Conservation (phyloP, 2,888 invertebrate species). For the Pilophorus perplexus region DNA sequence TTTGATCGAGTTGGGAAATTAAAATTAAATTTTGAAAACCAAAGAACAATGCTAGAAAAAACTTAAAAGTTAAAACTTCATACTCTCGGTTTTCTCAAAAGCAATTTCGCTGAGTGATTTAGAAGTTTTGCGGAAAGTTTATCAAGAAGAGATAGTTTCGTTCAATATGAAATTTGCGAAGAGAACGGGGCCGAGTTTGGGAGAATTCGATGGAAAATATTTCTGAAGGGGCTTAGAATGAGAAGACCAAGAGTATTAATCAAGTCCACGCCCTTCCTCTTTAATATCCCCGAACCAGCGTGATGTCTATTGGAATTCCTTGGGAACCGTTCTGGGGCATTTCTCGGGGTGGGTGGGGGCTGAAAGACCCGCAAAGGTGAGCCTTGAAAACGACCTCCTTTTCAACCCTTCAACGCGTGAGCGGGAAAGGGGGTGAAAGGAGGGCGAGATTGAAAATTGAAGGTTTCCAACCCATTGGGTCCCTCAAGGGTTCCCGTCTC, state of each 20-base stretch:
- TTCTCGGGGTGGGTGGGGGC: background rate
- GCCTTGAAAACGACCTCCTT: background rate
- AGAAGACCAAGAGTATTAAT: constrained; percentile 39
- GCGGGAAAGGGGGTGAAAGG: background rate
- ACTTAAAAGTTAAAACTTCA: background rate
- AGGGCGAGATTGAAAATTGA: background rate
- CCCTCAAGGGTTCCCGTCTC: background rate
- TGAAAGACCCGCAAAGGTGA: background rate
- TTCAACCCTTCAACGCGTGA: no score
- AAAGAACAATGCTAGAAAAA: background rate
- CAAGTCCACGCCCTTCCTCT: constrained; percentile 40
- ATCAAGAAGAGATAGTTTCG: background rate
- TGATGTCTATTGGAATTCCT: constrained; percentile 40
- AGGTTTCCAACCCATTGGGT: constrained; percentile 11
- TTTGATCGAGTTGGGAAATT: background rate
- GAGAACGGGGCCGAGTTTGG: background rate
- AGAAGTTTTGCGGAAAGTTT: constrained; percentile 13
- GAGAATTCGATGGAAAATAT: constrained; percentile 5
- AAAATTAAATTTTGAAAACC: background rate
- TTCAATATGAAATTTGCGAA: background rate
- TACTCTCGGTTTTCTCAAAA: constrained; percentile 30
- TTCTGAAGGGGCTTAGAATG: background rate
- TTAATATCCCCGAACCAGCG: constrained; percentile 18
- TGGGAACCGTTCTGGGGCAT: constrained; percentile 10
- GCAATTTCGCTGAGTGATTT: background rate